phyloP scores from a whole-genome alignment of 2,888 invertebrate species.

The Caradrina kadenii region DNA sequence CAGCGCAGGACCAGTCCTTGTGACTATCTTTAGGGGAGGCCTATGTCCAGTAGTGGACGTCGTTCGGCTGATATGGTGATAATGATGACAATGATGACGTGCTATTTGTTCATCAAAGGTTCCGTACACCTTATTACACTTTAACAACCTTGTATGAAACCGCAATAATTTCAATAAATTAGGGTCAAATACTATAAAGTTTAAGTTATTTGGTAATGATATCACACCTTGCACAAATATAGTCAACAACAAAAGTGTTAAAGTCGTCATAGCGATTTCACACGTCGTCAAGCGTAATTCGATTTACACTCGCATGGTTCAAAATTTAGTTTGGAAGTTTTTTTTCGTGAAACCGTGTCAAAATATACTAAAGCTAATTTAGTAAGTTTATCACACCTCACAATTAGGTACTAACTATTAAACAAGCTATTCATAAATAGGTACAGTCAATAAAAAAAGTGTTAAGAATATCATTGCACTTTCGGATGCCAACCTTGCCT shows the following conservation, averaged over 20 bases:
- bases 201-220: constrained; percentile 4
- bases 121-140: background rate
- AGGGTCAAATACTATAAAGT: background rate
- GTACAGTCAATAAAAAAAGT: constrained; percentile 30
- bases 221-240: constrained; percentile 2
- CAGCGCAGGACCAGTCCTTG: no score
- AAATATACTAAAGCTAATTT: background rate
- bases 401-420: constrained; percentile 4
- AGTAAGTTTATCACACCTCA: background rate
- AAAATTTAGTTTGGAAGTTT: background rate
- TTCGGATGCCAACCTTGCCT: constrained; percentile 52
- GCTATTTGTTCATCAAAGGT: background rate
- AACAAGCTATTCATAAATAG: background rate
- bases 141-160: background rate
- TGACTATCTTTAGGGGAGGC: no score
- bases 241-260: background rate
- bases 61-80: no score
- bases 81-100: no score
- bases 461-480: constrained; percentile 28
- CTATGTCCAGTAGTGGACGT: no score
- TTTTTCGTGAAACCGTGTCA: background rate
- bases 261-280: background rate
- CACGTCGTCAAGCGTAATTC: background rate
- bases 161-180: background rate
- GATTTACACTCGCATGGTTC: background rate